Conservation (phyloP, 2,888 invertebrate species). For the Belgica antarctica region DNA sequence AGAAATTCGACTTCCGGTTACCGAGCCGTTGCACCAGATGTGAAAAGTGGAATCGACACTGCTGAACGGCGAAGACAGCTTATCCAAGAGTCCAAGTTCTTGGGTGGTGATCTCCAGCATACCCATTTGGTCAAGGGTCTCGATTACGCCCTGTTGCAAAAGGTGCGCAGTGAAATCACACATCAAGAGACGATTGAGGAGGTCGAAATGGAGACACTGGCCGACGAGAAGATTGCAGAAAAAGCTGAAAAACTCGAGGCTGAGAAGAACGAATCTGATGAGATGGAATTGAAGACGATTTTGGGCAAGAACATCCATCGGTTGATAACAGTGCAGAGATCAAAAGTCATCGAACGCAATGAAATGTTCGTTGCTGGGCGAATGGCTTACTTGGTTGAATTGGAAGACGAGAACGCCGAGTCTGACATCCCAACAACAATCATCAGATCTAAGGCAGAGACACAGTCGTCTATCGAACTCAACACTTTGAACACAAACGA, state of each 20-base stretch:
- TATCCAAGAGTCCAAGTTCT: constrained; percentile 98
- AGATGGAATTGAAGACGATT: constrained; percentile 73
- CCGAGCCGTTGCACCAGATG: constrained; percentile 93
- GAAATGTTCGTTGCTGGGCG: constrained; percentile 92
- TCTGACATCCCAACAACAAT: constrained; percentile 94
- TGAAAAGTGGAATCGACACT: constrained; percentile 90
- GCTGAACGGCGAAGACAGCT: constrained; percentile 92
- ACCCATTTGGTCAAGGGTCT: constrained; percentile 99
- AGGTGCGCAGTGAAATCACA: constrained; percentile 87
- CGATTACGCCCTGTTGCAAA: constrained; percentile 87
- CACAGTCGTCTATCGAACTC: constrained; percentile 67
- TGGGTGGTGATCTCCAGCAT: constrained; percentile 99
- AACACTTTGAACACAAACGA: constrained; percentile 73
- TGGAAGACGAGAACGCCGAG: constrained; percentile 84
- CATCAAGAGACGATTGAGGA: constrained; percentile 57
- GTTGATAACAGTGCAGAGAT: constrained; percentile 50
- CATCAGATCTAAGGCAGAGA: constrained; percentile 88
- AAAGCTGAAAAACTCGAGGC: constrained; percentile 52
- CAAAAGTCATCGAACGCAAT: constrained; percentile 73
- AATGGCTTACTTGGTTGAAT: constrained; percentile 97
- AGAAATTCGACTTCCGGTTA: constrained; percentile 70
- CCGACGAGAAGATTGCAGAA: constrained; percentile 58
- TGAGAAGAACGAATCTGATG: constrained; percentile 61
- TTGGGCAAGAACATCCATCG: constrained; percentile 72
- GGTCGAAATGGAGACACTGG: constrained; percentile 74